Evolutionary conservation across 2,113 vertebrate genomes (phyloP).

Genomic region (Chunga burmeisteri): DNA sequence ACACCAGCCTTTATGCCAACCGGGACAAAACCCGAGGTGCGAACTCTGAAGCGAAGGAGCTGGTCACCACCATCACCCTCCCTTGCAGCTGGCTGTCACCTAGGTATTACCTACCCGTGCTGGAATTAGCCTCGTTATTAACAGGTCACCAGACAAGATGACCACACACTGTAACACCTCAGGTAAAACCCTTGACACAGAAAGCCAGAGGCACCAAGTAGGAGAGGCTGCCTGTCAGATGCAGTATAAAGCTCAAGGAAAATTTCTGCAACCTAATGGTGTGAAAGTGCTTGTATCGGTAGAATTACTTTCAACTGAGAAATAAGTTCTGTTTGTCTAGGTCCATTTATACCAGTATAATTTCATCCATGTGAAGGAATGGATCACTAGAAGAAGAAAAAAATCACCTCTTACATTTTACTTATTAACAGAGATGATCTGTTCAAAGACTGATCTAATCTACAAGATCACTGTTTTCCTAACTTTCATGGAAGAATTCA

Average conservation of each 20-base stretch:
- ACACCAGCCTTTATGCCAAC: neutral
- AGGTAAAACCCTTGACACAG: neutral
- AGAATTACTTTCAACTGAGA: neutral
- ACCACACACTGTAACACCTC: neutral
- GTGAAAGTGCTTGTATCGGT: neutral
- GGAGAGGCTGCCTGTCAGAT: too few species aligned
- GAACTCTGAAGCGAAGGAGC: neutral
- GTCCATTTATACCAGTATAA: neutral
- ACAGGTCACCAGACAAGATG: neutral
- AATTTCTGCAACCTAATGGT: neutral
- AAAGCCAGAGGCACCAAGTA: neutral
- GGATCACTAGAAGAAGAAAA: neutral
- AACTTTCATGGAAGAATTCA: neutral
- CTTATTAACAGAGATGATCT: neutral
- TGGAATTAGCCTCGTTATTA: neutral
- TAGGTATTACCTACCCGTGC: neutral
- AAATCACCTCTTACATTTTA: neutral
- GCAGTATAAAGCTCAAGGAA: neutral
- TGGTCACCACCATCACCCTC: neutral
- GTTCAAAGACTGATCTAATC: neutral
- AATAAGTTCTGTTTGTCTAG: neutral
- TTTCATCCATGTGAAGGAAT: neutral
- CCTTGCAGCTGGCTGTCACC: neutral
- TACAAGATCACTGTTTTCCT: neutral
- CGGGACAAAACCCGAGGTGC: neutral